phyloP scores from a whole-genome alignment of 2,888 invertebrate genomes.

The Calephelis perditalis region DNA sequence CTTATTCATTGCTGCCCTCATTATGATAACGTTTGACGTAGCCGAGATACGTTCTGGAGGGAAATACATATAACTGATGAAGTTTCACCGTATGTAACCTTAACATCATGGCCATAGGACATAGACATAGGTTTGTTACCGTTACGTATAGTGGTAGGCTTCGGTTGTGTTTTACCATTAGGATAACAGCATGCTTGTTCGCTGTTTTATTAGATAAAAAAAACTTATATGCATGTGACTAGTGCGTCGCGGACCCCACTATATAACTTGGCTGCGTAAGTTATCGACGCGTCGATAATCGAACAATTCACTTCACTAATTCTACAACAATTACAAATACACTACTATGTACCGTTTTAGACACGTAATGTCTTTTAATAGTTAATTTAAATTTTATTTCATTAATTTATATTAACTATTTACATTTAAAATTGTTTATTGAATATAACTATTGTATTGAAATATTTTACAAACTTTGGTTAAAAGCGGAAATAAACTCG shows the following conservation, averaged over 20 bases:
- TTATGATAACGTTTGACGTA: too few species aligned
- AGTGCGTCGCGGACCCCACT: slow-evolving; percentile 63
- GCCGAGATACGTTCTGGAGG: too few species aligned
- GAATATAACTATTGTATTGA: slow-evolving; percentile 73
- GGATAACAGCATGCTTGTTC: too few species aligned
- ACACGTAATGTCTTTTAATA: slow-evolving; percentile 67
- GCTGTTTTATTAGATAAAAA: slow-evolving; percentile 2
- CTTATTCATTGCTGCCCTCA: too few species aligned
- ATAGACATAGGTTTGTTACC: too few species aligned
- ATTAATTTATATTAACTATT: slow-evolving; percentile 67
- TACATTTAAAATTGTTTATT: slow-evolving; percentile 74
- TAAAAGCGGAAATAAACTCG: slow-evolving; percentile 70
- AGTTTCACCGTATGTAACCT: too few species aligned
- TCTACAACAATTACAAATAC: slow-evolving; percentile 77
- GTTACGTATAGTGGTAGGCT: too few species aligned
- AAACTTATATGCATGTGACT: slow-evolving; percentile 44
- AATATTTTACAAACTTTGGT: slow-evolving; percentile 78
- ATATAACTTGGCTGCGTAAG: slow-evolving; percentile 40
- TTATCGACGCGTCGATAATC: slow-evolving; percentile 36
- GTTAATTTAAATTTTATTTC: slow-evolving; percentile 62
- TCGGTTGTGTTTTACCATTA: too few species aligned
- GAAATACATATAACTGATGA: too few species aligned
- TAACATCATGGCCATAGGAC: too few species aligned
- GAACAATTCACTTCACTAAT: slow-evolving; percentile 63
- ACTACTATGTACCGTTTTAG: slow-evolving; percentile 74